Evolutionary conservation across 2,888 invertebrate species (phyloP).

Genomic region (Dichetophora obliterata): DNA sequence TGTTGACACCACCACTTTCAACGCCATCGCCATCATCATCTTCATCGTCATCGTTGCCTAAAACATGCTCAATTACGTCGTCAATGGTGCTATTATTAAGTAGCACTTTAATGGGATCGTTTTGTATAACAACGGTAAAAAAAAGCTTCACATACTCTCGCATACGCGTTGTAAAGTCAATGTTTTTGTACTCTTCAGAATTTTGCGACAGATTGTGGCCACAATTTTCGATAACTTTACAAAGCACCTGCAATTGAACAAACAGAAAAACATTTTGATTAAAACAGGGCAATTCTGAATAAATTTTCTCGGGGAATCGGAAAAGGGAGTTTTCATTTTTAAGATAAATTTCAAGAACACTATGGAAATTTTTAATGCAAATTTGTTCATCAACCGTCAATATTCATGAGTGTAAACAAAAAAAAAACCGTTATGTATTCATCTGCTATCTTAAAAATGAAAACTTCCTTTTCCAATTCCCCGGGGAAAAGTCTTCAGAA

Average conservation of each 20-base stretch:
- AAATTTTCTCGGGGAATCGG: too few relatives aligned
- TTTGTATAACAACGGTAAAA: conserved; percentile 88
- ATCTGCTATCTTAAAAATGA: too few relatives aligned
- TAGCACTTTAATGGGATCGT: conserved; percentile 82
- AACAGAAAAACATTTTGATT: too few relatives aligned
- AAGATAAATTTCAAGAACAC: too few relatives aligned
- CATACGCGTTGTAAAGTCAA: conserved; percentile 77
- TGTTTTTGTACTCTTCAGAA: conserved; percentile 56
- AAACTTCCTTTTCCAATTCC: too few relatives aligned
- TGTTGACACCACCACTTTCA: conserved; percentile 39
- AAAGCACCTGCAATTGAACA: conserved; percentile 72
- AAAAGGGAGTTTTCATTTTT: too few relatives aligned
- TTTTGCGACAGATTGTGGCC: conserved; percentile 75
- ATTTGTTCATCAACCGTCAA: too few relatives aligned
- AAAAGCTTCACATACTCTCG: conserved; percentile 86
- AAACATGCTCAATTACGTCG: conserved; percentile 86
- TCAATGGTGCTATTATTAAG: conserved; percentile 89
- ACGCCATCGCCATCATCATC: conserved; percentile 57
- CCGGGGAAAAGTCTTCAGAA: too few relatives aligned
- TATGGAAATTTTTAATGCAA: neutral
- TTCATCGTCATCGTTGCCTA: conserved; percentile 70
- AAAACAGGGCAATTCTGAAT: too few relatives aligned
- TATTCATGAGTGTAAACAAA: too few relatives aligned
- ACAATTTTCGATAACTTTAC: conserved; percentile 83
- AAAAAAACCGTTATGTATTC: too few relatives aligned